These are phyloP conservation scores for Brachyhypopomus gauderio DNA, from an alignment of 2,113 vertebrate species.

Conservation along the genomic window DNA sequence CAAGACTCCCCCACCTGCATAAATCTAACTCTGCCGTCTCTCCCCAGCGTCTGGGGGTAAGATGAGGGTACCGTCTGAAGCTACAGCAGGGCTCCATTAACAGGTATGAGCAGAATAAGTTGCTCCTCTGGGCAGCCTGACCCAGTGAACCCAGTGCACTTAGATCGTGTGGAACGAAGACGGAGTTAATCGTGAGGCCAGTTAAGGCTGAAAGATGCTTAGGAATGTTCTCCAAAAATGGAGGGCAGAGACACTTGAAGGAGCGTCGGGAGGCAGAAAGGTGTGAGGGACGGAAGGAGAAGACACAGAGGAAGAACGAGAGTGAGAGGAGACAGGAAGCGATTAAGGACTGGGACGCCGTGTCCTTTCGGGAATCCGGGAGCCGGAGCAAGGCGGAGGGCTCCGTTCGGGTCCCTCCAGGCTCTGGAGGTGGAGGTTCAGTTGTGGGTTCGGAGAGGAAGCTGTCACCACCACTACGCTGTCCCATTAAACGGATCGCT, in stretches of 20 bases:
- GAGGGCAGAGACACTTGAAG: not conserved
- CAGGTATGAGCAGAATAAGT: not conserved
- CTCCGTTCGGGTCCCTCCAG: too few relatives aligned
- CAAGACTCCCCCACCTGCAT: not conserved
- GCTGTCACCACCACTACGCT: not conserved
- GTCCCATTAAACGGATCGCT: slow-evolving; percentile 13
- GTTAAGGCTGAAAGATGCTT: slow-evolving; percentile 17
- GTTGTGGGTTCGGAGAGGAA: not conserved
- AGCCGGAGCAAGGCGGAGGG: not conserved
- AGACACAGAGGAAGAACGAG: slow-evolving; percentile 1
- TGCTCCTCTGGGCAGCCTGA: not conserved
- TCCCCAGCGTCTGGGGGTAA: not conserved
- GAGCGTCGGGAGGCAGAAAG: not conserved
- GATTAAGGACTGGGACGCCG: not conserved
- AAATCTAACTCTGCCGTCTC: not conserved
- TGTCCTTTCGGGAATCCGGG: too few relatives aligned
- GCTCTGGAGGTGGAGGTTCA: too few relatives aligned
- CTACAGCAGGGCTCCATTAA: not conserved
- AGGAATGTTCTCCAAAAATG: not conserved
- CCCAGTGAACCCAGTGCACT: not conserved
- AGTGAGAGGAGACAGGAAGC: not conserved
- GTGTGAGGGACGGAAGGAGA: not conserved
- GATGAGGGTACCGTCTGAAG: not conserved
- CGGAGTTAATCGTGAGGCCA: slow-evolving; percentile 27
- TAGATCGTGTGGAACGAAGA: slow-evolving; percentile 2